Percentiles rank a stretch among this genome's conserved stretches.
These are phyloP conservation scores for Sphaerodactylus townsendi DNA, from an alignment of 2,113 vertebrate genomes.

Conservation along the genomic window DNA sequence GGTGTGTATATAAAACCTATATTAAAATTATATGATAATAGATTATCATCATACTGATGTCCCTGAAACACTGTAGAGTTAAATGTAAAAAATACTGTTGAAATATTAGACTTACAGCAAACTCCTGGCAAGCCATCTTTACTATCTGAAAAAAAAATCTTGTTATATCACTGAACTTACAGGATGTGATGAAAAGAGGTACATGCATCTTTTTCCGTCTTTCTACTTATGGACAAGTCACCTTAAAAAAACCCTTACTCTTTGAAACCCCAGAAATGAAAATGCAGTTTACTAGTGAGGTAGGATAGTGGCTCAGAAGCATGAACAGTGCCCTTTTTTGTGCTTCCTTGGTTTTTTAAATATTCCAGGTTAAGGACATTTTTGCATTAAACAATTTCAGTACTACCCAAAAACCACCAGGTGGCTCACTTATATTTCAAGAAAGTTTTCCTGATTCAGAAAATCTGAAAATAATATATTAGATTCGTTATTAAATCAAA, in stretches of 20 bases:
- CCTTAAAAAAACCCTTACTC: neutral
- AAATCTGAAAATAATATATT: neutral
- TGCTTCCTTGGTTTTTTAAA: neutral
- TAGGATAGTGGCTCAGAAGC: neutral
- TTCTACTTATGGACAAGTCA: neutral
- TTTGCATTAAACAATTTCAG: neutral
- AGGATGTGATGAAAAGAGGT: neutral
- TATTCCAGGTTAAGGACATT: neutral
- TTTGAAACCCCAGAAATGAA: neutral
- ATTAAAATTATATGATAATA: slow-evolving; percentile 12
- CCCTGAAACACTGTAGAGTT: neutral
- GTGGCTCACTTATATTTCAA: slow-evolving; percentile 30
- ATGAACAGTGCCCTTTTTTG: neutral
- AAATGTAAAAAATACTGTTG: neutral
- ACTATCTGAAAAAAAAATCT: neutral
- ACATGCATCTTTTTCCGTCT: neutral
- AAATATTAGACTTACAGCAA: slow-evolving; percentile 63
- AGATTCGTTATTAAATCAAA: neutral
- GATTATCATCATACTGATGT: neutral
- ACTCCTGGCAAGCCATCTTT: slow-evolving; percentile 65
- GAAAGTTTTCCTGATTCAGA: neutral
- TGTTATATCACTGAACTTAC: neutral
- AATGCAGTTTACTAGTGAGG: neutral
- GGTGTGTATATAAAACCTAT: slow-evolving; percentile 81
- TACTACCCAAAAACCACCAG: slow-evolving; percentile 44